phyloP scores from a whole-genome alignment of 2,113 vertebrate species.

The Malurus cyaneus region DNA sequence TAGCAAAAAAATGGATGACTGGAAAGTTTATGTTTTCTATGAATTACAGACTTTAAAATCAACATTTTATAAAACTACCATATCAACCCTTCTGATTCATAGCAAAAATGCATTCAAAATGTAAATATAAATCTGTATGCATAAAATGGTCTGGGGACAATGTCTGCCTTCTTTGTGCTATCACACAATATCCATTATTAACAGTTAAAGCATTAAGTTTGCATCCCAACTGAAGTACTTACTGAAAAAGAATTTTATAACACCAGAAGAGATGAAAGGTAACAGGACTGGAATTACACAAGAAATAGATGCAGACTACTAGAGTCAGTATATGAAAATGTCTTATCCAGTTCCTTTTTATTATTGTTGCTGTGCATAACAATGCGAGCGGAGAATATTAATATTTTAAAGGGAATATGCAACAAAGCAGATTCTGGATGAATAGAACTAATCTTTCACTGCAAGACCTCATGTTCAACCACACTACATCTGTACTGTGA shows the following conservation, averaged over 20 bases:
- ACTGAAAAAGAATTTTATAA: not conserved
- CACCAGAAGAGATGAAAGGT: not conserved
- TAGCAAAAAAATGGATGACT: not conserved
- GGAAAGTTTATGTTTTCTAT: not conserved
- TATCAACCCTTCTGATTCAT: not conserved
- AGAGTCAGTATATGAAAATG: not conserved
- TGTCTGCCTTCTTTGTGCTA: not conserved
- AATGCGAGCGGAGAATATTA: not conserved
- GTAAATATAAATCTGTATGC: not conserved
- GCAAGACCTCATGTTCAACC: not conserved
- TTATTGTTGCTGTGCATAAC: not conserved
- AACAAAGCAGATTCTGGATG: not conserved
- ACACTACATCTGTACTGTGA: not conserved
- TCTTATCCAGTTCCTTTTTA: not conserved
- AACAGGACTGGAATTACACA: not conserved
- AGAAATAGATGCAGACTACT: not conserved
- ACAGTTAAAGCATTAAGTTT: not conserved
- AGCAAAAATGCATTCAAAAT: not conserved
- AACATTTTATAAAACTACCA: not conserved
- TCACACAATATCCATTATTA: not conserved
- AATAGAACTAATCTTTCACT: not conserved
- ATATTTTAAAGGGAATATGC: conserved; percentile 34
- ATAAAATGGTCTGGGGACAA: not conserved
- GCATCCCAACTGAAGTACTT: not conserved
- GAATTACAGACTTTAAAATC: not conserved